Evolutionary conservation across 2,113 vertebrate genomes (phyloP), one percentile per base, ranked within the genome.

Genomic region (Orycteropus afer): DNA sequence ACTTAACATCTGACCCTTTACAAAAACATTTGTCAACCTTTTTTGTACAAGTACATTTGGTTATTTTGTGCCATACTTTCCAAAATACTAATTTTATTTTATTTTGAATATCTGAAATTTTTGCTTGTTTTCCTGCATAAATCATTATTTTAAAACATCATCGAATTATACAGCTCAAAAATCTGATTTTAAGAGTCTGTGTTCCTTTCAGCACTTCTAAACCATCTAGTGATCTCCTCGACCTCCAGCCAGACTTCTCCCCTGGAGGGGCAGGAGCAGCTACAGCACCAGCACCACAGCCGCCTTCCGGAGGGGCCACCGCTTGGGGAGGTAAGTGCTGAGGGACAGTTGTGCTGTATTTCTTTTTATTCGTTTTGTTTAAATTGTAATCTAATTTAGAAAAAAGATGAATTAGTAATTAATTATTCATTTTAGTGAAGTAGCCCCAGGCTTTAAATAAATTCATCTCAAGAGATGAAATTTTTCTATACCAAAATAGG

Each of bases 281-380:
- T 22, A 97, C 98, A 15, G 91, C 97, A 7, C 84, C 97, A 51
- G 90, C 96, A 51, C 79, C 96, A 23, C 9, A 76, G 97, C 96
- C 99, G 27, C 97, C 98, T 40, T 80, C 98, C 6, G 98, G 97
- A 61, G 98, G 99, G 79, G 99, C 99, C 95, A 98, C 98, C 45
- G 98, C 98, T 0, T 99, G 99, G 99, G 99, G 99, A 99, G 99
- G 99, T 99, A 98, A 98, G 95, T 57, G 37, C 57, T 10, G 5
- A 1, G 25, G 23, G 18, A 5, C 34, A 37, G 47, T 25, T 1
- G 4, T 7, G 74, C 13, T 2, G 0, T 40, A 37, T 18, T 69
- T 37, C 61, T 78, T 42, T 27, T 23, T 20, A 3, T 17, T 32
- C 42, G 7, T n/a, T 45, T 47, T 51, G 18, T 27, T 15, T 47